Evolutionary conservation across 1,140 invertebrate species (phyloP).

Genomic region (Helicoverpa zea): DNA sequence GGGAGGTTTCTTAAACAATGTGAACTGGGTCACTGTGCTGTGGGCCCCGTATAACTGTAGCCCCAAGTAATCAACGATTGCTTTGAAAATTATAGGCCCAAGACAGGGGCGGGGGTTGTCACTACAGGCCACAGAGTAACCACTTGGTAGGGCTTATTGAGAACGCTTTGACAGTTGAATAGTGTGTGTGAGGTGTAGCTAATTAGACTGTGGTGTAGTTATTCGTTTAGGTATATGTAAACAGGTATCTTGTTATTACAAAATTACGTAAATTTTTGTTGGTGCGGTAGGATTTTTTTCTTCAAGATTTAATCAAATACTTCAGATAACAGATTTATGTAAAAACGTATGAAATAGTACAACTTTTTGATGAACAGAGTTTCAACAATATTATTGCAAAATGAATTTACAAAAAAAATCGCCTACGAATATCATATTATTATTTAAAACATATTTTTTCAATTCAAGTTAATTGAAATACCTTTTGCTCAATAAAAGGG

Average conservation of each 20-base stretch:
- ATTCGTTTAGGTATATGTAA: background rate
- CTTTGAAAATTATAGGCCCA: slow-evolving; percentile 36
- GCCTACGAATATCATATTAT: too few species aligned
- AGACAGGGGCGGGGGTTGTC: background rate
- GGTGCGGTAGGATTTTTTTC: background rate
- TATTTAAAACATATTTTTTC: too few species aligned
- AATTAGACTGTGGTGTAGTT: background rate
- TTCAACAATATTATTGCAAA: too few species aligned
- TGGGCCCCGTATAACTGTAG: background rate
- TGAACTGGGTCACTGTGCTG: slow-evolving; percentile 43
- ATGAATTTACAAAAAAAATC: too few species aligned
- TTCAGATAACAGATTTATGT: too few species aligned
- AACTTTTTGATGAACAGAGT: too few species aligned
- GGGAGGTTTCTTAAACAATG: slow-evolving; percentile 35
- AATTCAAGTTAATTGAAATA: too few species aligned
- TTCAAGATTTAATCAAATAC: too few species aligned
- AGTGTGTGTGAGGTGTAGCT: background rate
- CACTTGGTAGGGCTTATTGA: background rate
- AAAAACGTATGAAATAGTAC: too few species aligned
- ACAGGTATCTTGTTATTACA: background rate
- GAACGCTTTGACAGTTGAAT: background rate
- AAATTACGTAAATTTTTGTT: background rate
- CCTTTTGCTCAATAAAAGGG: too few species aligned
- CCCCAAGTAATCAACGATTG: slow-evolving; percentile 40
- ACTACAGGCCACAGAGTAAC: slow-evolving; percentile 11